Evolutionary conservation across 2,113 vertebrate species (phyloP).

Genomic region (Salvelinus fontinalis): DNA sequence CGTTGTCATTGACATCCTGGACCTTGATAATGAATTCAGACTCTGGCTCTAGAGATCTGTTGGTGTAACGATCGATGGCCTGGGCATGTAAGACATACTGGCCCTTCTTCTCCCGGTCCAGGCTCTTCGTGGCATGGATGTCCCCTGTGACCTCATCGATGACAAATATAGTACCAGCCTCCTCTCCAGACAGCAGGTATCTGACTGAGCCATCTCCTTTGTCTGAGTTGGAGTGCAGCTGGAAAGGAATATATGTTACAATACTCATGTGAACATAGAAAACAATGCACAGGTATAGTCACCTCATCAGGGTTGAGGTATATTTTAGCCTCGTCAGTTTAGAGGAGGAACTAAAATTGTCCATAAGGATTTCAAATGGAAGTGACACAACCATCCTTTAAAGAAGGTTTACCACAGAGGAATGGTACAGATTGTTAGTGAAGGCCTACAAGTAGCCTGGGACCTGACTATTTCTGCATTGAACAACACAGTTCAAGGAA

Average conservation of each 20-base stretch:
- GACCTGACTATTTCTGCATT: no score
- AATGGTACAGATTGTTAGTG: no score
- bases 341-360: no score
- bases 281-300: no score
- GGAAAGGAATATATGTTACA: slow-evolving; percentile 46
- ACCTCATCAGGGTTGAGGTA: no score
- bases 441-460: no score
- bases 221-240: slow-evolving; percentile 98
- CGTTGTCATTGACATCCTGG: slow-evolving; percentile 98
- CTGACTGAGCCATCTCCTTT: slow-evolving; percentile 96
- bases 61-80: slow-evolving; percentile 90
- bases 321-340: no score
- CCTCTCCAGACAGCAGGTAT: slow-evolving; percentile 96
- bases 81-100: slow-evolving; percentile 97
- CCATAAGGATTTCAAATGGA: no score
- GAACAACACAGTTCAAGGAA: no score
- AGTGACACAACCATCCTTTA: no score
- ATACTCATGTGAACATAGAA: neutral
- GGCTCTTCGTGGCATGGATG: slow-evolving; percentile 93
- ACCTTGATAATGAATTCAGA: slow-evolving; percentile 99
- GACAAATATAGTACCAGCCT: slow-evolving; percentile 93
- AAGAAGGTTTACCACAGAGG: no score
- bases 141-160: slow-evolving; percentile 96
- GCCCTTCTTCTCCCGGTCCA: slow-evolving; percentile 92
- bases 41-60: slow-evolving; percentile 92